Evolutionary conservation across 2,113 vertebrate genomes (phyloP).

Genomic region (Clarias batrachus): DNA sequence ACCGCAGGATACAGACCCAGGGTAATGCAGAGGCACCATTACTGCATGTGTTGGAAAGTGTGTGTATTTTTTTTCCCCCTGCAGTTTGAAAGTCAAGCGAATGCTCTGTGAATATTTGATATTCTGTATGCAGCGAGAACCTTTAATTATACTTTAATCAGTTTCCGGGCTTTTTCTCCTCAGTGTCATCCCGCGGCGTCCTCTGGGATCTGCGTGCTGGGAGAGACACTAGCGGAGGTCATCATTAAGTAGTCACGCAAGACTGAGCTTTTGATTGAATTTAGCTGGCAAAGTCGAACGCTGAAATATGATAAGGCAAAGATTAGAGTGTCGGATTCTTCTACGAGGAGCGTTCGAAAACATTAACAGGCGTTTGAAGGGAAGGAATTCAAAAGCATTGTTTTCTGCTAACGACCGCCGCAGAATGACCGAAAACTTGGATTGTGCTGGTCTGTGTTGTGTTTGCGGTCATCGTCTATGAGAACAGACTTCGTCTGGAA

Average conservation of each 20-base stretch:
- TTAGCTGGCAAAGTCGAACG: constrained; percentile 43
- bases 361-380: constrained; percentile 12
- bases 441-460: not conserved
- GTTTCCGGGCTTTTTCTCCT: constrained; percentile 38
- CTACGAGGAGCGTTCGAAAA: not conserved
- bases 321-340: constrained; percentile 23
- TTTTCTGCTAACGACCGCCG: not conserved
- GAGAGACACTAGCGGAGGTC: constrained; percentile 43
- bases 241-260: constrained; percentile 53
- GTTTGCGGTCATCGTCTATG: not conserved
- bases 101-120: constrained; percentile 41
- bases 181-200: constrained; percentile 4
- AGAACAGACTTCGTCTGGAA: not conserved
- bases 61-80: constrained; percentile 14
- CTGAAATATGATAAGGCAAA: constrained; percentile 41
- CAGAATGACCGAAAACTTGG: not conserved
- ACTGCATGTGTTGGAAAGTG: not conserved
- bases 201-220: constrained; percentile 37
- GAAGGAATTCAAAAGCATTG: not conserved
- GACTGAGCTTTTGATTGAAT: constrained; percentile 52
- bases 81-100: constrained; percentile 37
- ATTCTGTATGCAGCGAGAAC: constrained; percentile 34
- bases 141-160: constrained; percentile 56
- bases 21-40: not conserved
- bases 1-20: constrained; percentile 13